Percentiles rank a stretch among this genome's conserved stretches.
Conservation (phyloP, 2,113 vertebrate genomes). For the Micronisus gabar region DNA sequence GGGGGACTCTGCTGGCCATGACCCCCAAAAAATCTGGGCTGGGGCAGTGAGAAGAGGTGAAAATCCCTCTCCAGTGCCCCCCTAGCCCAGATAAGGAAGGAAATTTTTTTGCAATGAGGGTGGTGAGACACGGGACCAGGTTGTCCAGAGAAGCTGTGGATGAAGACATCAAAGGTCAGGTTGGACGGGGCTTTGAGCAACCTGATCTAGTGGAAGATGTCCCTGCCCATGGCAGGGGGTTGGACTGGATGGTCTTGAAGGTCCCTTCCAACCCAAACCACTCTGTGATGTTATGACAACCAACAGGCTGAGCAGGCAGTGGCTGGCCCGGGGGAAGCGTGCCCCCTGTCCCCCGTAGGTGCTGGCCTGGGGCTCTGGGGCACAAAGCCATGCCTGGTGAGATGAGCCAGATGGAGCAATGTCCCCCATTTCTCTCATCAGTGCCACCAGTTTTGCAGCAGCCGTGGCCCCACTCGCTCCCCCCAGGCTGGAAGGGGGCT, state of each 20-base stretch:
- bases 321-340: fast-evolving
- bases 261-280: not conserved
- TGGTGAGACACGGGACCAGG: not conserved
- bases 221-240: not conserved
- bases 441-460: not conserved
- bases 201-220: not conserved
- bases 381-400: not conserved
- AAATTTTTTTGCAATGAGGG: fast-evolving
- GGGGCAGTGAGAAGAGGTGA: not conserved
- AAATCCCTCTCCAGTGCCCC: not conserved
- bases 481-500: not conserved
- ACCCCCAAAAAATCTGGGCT: fast-evolving
- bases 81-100: not conserved
- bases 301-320: not conserved
- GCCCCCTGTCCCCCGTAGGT: not conserved
- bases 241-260: not conserved
- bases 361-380: not conserved
- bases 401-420: not conserved
- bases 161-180: not conserved
- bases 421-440: fast-evolving
- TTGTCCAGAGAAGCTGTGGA: not conserved
- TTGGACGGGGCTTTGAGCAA: not conserved
- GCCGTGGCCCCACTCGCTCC: fast-evolving
- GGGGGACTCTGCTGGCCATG: not conserved
- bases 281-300: not conserved